Percentiles rank a stretch among this genome's conserved stretches.
phyloP scores from a whole-genome alignment of 2,888 invertebrate species.

The Apodemia mormo region DNA sequence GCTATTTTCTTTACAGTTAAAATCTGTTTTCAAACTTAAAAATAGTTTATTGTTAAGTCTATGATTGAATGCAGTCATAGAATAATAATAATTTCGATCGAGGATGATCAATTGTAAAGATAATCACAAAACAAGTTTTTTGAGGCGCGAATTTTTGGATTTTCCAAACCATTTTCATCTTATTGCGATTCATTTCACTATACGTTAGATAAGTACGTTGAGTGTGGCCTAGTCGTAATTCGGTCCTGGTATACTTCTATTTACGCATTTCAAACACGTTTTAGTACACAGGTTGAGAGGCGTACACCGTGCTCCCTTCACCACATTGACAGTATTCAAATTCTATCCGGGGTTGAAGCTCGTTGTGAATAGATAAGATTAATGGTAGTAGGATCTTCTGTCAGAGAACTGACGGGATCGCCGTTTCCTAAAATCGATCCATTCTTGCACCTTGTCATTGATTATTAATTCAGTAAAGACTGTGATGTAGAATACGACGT shows the following conservation, averaged over 20 bases:
- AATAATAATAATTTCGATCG: too few species aligned
- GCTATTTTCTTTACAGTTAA: too few species aligned
- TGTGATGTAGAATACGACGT: not conserved
- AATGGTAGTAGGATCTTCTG: slow-evolving; percentile 54
- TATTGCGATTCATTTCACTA: slow-evolving; percentile 41
- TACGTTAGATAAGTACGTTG: slow-evolving; percentile 32
- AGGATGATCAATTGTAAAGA: too few species aligned
- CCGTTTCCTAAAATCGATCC: slow-evolving; percentile 40
- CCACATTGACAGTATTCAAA: slow-evolving; percentile 59
- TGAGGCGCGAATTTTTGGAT: too few species aligned
- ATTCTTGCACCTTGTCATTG: slow-evolving; percentile 49
- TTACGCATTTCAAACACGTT: slow-evolving; percentile 47
- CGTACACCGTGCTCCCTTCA: slow-evolving; percentile 37
- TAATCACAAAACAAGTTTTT: too few species aligned
- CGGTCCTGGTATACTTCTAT: slow-evolving; percentile 38
- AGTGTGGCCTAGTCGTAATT: slow-evolving; percentile 36
- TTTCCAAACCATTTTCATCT: slow-evolving; percentile 35
- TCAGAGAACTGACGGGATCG: slow-evolving; percentile 48
- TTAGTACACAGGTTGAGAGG: slow-evolving; percentile 40
- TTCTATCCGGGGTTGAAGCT: slow-evolving; percentile 55
- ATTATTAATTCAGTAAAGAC: slow-evolving; percentile 39
- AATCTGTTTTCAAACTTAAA: too few species aligned
- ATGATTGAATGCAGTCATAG: too few species aligned
- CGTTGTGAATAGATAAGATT: slow-evolving; percentile 69
- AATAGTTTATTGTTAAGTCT: too few species aligned